Base-by-base conservation (phyloP, 1,140 invertebrate species). In the Orchestia grillus region DNA sequence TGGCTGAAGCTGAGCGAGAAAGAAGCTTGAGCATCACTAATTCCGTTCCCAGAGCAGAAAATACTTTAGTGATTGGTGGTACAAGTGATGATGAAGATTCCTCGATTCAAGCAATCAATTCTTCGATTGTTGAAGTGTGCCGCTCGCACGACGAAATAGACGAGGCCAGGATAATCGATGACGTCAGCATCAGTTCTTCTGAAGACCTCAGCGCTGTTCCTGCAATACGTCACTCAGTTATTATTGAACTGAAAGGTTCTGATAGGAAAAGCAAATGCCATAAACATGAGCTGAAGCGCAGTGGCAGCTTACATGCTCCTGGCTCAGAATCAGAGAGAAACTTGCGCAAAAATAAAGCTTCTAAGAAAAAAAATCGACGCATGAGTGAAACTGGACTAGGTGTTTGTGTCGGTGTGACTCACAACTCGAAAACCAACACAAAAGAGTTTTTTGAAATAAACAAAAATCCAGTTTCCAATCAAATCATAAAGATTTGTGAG, bases 401-500 rank as follows among this genome's bases (percentile, higher is more conserved):
- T 41, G 42, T 96, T 43, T 94, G 95, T 28, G 95, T 96, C 40
- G 96, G 95, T 53, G 96, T 96, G 42, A 94, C 45, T 43, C 95
- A 95, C 16, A 92, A 57, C 23, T 77, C 96, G 77, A 96, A 96
- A 95, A 95, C 96, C n/a, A 90, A 42, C 23, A 91, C 87, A 15
- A 94, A 57, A 44, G 57, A 96, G 53, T 95, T 96, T 41, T 96
- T 95, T 94, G 42, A 96, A 88, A 92, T 96, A 41, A 28, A 42
- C 43, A 23, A 44, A 36, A 62, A 44, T 42, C 92, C 53, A 53
- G 91, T 57, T 8, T n/a, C 87, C 1, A 91, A 96, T 40, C 96
- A 96, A 53, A 95, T 96, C 19, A 97, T 97, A 43, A 96, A 97
- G 91, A 97, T 97, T 43, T 96, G 96, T 44, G 97, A 97, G 4